Conservation (phyloP, 1,140 invertebrate species). For the Drosophila dunni region DNA sequence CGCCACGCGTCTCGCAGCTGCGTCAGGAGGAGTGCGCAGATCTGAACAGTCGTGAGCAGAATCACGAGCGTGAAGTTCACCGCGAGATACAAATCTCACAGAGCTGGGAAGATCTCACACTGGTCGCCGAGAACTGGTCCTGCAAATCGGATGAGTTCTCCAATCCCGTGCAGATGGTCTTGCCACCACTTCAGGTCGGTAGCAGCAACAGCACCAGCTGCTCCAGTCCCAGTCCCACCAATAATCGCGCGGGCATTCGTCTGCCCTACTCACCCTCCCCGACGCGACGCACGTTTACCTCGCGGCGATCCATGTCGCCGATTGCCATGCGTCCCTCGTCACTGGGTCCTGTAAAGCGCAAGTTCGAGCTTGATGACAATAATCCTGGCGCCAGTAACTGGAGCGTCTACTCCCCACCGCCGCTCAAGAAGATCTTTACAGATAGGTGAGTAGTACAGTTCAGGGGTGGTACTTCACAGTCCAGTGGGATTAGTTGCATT, state of each 20-base stretch:
- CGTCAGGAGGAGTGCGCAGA: constrained; percentile 95
- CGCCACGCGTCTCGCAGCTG: constrained; percentile 93
- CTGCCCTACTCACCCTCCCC: constrained; percentile 91
- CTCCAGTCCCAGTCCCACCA: constrained; percentile 81
- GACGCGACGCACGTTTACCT: constrained; percentile 91
- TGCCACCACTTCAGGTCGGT: constrained; percentile 52
- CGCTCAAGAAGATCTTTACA: constrained; percentile 82
- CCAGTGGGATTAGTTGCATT: too few species aligned
- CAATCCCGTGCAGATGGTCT: constrained; percentile 81
- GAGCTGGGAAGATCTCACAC: constrained; percentile 94
- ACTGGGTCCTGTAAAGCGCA: constrained; percentile 90
- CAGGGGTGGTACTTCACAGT: too few species aligned
- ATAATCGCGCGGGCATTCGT: constrained; percentile 78
- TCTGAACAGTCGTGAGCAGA: constrained; percentile 92
- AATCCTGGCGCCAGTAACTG: constrained; percentile 68
- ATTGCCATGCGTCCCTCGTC: constrained; percentile 91
- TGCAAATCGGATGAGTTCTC: constrained; percentile 86
- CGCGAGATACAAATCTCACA: constrained; percentile 95
- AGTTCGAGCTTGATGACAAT: constrained; percentile 90
- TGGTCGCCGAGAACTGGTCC: constrained; percentile 88
- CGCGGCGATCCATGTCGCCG: constrained; percentile 92
- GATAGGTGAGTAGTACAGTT: constrained; percentile 73
- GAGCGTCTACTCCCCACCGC: constrained; percentile 81
- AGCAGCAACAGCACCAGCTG: constrained; percentile 58
- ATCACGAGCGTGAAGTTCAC: constrained; percentile 95